Percentiles rank a stretch among this genome's conserved stretches.
phyloP scores from a whole-genome alignment of 2,888 invertebrate genomes.

The Nephrotoma guestfalica region DNA sequence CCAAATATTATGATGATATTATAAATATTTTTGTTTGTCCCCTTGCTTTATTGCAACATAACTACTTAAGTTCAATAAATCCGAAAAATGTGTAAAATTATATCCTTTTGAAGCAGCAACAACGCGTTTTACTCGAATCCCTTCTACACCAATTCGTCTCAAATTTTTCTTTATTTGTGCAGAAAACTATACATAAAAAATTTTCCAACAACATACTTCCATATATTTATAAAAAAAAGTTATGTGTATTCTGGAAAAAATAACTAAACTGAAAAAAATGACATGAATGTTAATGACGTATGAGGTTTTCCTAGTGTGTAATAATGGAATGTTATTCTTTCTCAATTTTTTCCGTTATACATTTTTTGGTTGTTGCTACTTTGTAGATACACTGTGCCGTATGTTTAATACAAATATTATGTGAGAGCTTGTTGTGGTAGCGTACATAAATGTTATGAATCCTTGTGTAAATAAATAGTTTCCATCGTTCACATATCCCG shows the following conservation, averaged over 20 bases:
- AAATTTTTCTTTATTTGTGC: neutral
- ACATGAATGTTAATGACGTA: constrained; percentile 3
- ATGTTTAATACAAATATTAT: neutral
- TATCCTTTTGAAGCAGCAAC: neutral
- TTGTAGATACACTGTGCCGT: neutral
- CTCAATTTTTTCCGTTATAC: neutral
- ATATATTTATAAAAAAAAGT: neutral
- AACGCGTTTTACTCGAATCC: neutral
- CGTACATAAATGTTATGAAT: neutral
- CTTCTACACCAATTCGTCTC: neutral
- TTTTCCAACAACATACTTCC: neutral
- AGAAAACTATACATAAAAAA: neutral
- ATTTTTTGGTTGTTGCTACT: neutral
- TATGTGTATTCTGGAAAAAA: neutral
- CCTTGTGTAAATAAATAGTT: neutral
- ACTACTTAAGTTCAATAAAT: neutral
- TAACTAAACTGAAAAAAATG: neutral
- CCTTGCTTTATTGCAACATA: neutral
- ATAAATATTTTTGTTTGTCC: neutral
- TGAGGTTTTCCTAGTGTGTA: constrained; percentile 3
- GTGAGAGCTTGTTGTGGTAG: neutral
- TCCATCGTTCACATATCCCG: neutral
- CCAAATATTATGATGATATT: neutral
- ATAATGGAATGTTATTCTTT: constrained; percentile 2
- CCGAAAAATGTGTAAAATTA: neutral